Evolutionary conservation across 2,888 invertebrate genomes (phyloP), one percentile per base, ranked within the genome.

Genomic region (Andrena bucephala): DNA sequence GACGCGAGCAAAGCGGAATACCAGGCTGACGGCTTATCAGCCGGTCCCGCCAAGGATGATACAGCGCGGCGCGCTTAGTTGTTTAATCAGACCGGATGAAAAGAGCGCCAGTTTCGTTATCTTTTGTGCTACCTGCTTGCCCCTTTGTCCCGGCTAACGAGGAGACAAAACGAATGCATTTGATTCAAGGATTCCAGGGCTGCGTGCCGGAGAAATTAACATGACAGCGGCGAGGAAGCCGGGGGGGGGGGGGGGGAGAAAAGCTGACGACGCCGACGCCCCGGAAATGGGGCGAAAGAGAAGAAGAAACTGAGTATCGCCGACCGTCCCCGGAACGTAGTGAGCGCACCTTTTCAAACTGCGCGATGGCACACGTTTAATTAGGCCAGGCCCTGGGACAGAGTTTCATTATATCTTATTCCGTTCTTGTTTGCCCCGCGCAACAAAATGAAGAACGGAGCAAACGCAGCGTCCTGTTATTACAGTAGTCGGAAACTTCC

Each of bases 1-100:
- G 57, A 20, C 13, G 29, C 2, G 27, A 24, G 20, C 10, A 10
- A 8, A 16, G 3, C n/a, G 62, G 48, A n/a, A 63, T 52, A 63
- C n/a, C 36, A 16, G 42, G 24, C 33, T 48, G 77, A 57, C 65
- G 70, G 74, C 70, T 83, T 83, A 84, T 84, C 84, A 72, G 75
- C 62, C 42, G 16, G 42, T 20, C 13, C 13, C 1, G 63, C 31
- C 27, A 50, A 75, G 59, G 36, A 69, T 63, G 78, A 74, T 74
- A 75, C 68, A 54, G 70, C 13, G 24, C 50, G 54, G 70, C 5
- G 63, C 63, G 57, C 69, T 69, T 82, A 72, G 76, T 67, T 78
- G 85, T 82, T 85, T 82, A 85, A 85, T 85, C 78, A 85, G 72
- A 75, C 77, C 73, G 76, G 84, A 83, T 83, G 84, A 84, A 84